Evolutionary conservation across 2,797 vertebrate species (phyloP).

Genomic region (Huso huso): DNA sequence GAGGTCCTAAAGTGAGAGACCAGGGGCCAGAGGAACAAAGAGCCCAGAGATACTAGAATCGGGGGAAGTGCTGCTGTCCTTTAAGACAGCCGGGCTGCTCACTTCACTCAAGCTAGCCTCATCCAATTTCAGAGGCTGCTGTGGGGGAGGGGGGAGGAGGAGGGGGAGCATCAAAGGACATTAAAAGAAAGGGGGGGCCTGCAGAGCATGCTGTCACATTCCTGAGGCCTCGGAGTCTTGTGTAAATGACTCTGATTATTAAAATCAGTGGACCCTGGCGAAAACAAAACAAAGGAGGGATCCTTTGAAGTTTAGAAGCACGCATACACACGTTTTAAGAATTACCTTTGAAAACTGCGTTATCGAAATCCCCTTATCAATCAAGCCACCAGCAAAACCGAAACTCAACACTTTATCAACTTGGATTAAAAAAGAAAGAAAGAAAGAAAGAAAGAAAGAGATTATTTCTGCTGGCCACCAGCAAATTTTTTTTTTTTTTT

Average conservation of each 20-base stretch:
- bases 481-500: too few species aligned
- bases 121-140: constrained; percentile 13
- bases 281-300: neutral
- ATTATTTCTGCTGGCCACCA: too few species aligned
- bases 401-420: too few species aligned
- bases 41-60: constrained; percentile 33
- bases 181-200: constrained; percentile 15
- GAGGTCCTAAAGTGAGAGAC: constrained; percentile 24
- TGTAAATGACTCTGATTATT: constrained; percentile 51
- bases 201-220: constrained; percentile 44
- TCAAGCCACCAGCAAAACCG: too few species aligned
- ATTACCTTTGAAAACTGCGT: too few species aligned
- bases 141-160: constrained; percentile 21
- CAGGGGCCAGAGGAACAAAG: constrained; percentile 36
- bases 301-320: neutral
- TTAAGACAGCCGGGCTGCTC: constrained; percentile 45
- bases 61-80: constrained; percentile 41
- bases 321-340: neutral
- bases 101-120: constrained; percentile 34
- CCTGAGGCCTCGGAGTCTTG: constrained; percentile 43
- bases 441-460: too few species aligned
- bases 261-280: constrained; percentile 24
- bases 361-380: too few species aligned
- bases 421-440: too few species aligned
- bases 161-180: constrained; percentile 18